Conservation (phyloP, 2,888 invertebrate genomes). For the Ectropis crepuscularia region DNA sequence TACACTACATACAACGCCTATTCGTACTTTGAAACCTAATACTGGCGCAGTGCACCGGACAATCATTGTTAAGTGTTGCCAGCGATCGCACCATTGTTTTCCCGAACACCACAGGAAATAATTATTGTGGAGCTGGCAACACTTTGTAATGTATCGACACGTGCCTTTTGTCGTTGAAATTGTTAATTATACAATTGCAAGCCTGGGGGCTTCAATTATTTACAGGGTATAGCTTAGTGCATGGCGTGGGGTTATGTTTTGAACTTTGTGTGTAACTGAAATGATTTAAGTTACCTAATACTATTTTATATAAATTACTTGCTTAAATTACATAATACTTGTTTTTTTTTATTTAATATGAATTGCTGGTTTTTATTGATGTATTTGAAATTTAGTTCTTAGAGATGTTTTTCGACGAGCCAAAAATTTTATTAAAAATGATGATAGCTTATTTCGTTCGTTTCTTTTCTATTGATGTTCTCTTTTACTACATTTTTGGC, state of each 20-base stretch:
- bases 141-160: constrained; percentile 66
- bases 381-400: too few species aligned
- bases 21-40: constrained; percentile 40
- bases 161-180: constrained; percentile 51
- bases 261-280: not conserved
- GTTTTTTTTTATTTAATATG: too few species aligned
- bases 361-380: too few species aligned
- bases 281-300: too few species aligned
- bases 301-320: too few species aligned
- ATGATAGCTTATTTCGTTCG: too few species aligned
- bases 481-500: too few species aligned
- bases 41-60: constrained; percentile 47
- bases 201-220: constrained; percentile 23
- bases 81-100: constrained; percentile 62
- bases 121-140: constrained; percentile 78
- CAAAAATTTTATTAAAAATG: too few species aligned
- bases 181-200: constrained; percentile 31
- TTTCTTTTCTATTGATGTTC: too few species aligned
- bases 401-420: too few species aligned
- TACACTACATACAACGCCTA: not conserved
- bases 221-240: constrained; percentile 15
- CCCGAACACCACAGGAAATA: constrained; percentile 73
- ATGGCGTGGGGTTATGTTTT: constrained; percentile 7
- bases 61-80: constrained; percentile 70
- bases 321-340: too few species aligned